A percentile compares a stretch with the other conserved stretches of the same genome.
These are phyloP conservation scores for Dryobota labecula DNA, from an alignment of 2,888 invertebrate species.

Conservation along the genomic window DNA sequence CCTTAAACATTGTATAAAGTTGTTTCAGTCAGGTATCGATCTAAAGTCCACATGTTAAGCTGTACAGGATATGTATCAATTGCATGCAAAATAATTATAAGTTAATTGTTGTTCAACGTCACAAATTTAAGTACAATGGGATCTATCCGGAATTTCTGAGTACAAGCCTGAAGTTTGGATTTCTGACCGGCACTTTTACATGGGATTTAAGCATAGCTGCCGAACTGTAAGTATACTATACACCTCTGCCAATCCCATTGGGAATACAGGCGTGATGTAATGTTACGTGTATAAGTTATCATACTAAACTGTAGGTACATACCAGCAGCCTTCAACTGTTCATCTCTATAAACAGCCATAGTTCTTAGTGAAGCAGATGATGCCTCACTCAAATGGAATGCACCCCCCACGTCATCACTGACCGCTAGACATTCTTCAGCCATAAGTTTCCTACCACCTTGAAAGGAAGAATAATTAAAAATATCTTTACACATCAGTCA, in stretches of 20 bases:
- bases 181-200: not conserved
- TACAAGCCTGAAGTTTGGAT: not conserved
- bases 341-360: conserved; percentile 86
- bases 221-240: not conserved
- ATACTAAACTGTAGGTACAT: too few species aligned
- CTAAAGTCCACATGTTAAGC: too few species aligned
- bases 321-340: conserved; percentile 80
- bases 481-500: conserved; percentile 16
- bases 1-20: too few species aligned
- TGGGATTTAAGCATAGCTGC: not conserved
- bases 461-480: conserved; percentile 44
- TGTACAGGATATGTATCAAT: too few species aligned
- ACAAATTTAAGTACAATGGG: too few species aligned
- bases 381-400: conserved; percentile 86
- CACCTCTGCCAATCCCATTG: too few species aligned
- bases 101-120: too few species aligned
- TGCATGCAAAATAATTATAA: too few species aligned
- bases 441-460: conserved; percentile 83
- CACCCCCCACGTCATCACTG: conserved; percentile 78
- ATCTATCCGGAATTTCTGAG: not conserved
- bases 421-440: conserved; percentile 81
- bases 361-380: conserved; percentile 83
- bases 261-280: not conserved
- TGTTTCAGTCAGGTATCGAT: too few species aligned
- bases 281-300: too few species aligned